Base-by-base conservation (phyloP, 2,113 vertebrate genomes). In the Sturnus vulgaris region DNA sequence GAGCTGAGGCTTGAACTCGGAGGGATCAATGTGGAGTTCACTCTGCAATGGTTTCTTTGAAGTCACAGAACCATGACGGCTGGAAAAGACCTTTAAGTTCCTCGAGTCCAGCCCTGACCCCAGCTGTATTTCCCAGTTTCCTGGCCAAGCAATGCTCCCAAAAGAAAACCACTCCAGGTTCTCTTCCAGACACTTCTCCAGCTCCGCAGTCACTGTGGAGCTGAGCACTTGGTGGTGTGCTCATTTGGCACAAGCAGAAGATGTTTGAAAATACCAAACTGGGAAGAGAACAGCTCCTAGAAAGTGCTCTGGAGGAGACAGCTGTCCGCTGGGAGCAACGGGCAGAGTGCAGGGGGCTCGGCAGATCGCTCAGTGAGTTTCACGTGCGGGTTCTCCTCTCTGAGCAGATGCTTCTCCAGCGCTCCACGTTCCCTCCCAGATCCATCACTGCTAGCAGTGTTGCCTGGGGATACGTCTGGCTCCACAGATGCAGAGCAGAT, bases 401-500 rank as follows among this genome's bases (percentile, higher is more conserved):
- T 46, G 40, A 75, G 80, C 88, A 96, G 92, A 96, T 83, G 82
- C 87, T 94, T 70, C 96, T 93, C 77, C 91, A 42, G 70, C 3
- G 31, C 71, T 88, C 83, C 86, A 33, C 5, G 49, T 64, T 94
- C 82, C 61, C 69, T 95, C 70, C 85, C 76, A 90, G 92, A 92
- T 83, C 90, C 88, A 92, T 94, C 92, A 77, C 76, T 42, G 53
- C 69, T 87, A 65, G 64, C 14, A 94, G 60, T 17, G 63, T 12
- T 90, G 92, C 94, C 86, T 86, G 52, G 90, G 92, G 93, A 93
- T 84, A 42, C 15, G 94, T 96, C 94, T 97, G 95, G 47, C 86
- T 93, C 46, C 49, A 55, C 96, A 97, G 82, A 92, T 96, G 96
- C 82, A 28, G 80, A 94, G 72, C 96, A 97, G 96, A 97, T 97